Evolutionary conservation across 2,113 vertebrate genomes (phyloP).

Genomic region (Gnathochromis pfefferi): DNA sequence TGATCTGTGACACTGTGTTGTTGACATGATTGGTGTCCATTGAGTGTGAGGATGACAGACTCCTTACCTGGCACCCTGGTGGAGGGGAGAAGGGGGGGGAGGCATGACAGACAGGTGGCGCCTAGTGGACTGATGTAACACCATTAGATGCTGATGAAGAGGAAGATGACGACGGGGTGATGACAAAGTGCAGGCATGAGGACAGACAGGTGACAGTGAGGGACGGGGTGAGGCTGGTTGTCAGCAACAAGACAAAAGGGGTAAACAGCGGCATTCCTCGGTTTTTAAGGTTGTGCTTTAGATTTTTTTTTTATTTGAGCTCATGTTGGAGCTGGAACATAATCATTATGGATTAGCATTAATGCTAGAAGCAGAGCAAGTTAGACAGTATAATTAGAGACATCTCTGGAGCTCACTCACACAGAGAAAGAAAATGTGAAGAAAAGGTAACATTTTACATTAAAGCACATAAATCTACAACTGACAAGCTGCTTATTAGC

Average conservation of each 20-base stretch:
- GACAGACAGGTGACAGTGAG: conserved; percentile 12
- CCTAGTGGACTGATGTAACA: conserved; percentile 53
- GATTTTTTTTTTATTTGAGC: neutral
- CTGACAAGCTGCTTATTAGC: neutral
- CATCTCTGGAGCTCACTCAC: neutral
- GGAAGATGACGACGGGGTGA: conserved; percentile 47
- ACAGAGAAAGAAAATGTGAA: neutral
- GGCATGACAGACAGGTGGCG: conserved; percentile 50
- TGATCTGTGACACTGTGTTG: conserved; percentile 23
- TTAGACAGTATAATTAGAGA: neutral
- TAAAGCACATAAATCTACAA: neutral
- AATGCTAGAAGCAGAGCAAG: neutral
- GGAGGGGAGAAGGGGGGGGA: neutral
- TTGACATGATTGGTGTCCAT: conserved; percentile 35
- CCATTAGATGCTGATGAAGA: conserved; percentile 60
- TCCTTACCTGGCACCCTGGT: conserved; percentile 64
- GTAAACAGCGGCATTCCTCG: conserved; percentile 4
- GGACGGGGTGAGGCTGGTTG: neutral
- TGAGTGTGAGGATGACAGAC: conserved; percentile 17
- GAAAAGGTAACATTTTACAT: neutral
- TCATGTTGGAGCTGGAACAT: neutral
- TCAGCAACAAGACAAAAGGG: conserved; percentile 28
- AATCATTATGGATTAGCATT: neutral
- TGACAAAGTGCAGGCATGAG: conserved; percentile 34
- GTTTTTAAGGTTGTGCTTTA: neutral